phyloP scores from a whole-genome alignment of 1,140 invertebrate species.

The Calliphora vicina region DNA sequence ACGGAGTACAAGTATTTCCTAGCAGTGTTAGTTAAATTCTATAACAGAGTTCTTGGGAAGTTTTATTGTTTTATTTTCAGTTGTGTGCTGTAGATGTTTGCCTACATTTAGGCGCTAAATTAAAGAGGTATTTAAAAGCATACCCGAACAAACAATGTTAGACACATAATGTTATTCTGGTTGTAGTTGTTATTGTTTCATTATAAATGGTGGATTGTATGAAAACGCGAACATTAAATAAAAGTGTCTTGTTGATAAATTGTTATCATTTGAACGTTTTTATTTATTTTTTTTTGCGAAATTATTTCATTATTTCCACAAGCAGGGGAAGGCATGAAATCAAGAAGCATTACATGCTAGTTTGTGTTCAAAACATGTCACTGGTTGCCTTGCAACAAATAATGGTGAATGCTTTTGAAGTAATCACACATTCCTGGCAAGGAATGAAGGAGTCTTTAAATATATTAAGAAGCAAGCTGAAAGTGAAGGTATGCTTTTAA shows the following conservation, averaged over 20 bases:
- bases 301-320: background rate
- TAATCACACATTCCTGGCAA: no score
- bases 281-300: background rate
- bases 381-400: background rate
- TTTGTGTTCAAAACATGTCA: background rate
- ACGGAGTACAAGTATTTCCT: no score
- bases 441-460: no score
- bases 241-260: conserved; percentile 16
- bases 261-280: conserved; percentile 3
- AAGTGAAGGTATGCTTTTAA: no score
- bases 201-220: background rate
- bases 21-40: background rate
- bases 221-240: background rate
- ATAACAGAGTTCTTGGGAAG: no score
- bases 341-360: background rate
- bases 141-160: background rate
- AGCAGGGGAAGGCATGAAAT: background rate
- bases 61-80: background rate
- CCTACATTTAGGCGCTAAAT: background rate
- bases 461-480: no score
- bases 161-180: no score
- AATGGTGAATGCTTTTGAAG: background rate
- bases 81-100: background rate
- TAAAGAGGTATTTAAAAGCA: conserved; percentile 1
- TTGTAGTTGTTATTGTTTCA: no score